phyloP scores from a whole-genome alignment of 1,140 invertebrate genomes.

The Bombus affinis region DNA sequence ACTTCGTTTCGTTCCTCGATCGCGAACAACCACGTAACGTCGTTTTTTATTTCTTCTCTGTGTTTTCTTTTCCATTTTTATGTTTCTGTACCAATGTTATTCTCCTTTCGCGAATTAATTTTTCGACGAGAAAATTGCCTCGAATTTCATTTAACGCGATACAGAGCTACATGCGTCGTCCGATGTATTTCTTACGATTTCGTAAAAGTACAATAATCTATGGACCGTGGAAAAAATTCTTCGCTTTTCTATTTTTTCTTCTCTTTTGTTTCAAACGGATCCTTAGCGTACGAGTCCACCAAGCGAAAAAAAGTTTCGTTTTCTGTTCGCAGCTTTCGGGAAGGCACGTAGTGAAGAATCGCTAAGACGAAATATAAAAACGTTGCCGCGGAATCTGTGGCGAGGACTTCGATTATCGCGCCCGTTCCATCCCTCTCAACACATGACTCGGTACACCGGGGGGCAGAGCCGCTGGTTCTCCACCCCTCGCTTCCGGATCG shows the following conservation, averaged over 20 bases:
- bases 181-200: neutral
- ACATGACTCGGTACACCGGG: conserved; percentile 76
- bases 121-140: neutral
- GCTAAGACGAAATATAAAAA: conserved; percentile 44
- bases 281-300: neutral
- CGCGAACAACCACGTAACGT: neutral
- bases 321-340: conserved; percentile 30
- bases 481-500: conserved; percentile 74
- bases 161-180: neutral
- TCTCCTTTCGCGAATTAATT: neutral
- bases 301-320: conserved; percentile 4
- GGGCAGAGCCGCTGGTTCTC: conserved; percentile 68
- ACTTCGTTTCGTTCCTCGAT: conserved; percentile 51
- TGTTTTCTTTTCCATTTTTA: neutral
- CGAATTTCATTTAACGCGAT: neutral
- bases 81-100: neutral
- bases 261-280: neutral
- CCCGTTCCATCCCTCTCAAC: conserved; percentile 74
- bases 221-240: neutral
- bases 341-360: conserved; percentile 52
- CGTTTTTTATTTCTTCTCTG: neutral
- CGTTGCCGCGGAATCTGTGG: neutral
- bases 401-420: conserved; percentile 67
- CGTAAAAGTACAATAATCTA: neutral
- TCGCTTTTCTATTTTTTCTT: neutral